A percentile compares a stretch with the other conserved stretches of the same genome.
phyloP scores from a whole-genome alignment of 2,113 vertebrate species.

The Candoia aspera region DNA sequence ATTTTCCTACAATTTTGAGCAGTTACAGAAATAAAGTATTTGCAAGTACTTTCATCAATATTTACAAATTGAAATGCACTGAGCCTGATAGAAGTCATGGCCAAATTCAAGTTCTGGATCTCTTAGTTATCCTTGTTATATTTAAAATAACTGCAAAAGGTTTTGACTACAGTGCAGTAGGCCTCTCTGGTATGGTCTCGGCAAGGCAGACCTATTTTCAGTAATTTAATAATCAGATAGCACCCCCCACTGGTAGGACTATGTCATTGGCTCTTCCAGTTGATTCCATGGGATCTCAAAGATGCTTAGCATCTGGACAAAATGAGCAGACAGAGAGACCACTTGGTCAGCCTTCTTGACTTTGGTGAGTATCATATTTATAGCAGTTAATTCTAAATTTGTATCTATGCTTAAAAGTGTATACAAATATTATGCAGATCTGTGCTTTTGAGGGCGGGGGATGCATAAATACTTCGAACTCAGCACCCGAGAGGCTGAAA shows the following conservation, averaged over 20 bases:
- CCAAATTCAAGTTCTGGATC: not conserved
- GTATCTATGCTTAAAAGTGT: not conserved
- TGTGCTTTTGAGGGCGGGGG: not conserved
- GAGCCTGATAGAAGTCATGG: not conserved
- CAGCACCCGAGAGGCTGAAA: not conserved
- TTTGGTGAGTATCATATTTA: not conserved
- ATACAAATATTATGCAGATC: not conserved
- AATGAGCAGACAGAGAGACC: not conserved
- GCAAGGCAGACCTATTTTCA: too few relatives aligned
- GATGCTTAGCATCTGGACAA: not conserved
- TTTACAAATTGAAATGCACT: not conserved
- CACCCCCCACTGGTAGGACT: not conserved
- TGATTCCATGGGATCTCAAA: not conserved
- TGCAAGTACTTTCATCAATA: not conserved
- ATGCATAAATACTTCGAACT: not conserved
- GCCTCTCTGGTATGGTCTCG: not conserved
- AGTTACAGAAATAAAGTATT: not conserved
- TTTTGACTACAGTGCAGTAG: not conserved
- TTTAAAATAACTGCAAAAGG: not conserved
- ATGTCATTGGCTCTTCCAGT: not conserved
- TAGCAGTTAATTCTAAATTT: not conserved
- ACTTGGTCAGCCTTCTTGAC: not conserved
- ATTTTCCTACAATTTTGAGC: not conserved
- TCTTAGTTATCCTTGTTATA: not conserved
- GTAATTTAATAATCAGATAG: not conserved